Conservation (phyloP, 2,888 invertebrate species). For the Hypomecis punctinalis region DNA sequence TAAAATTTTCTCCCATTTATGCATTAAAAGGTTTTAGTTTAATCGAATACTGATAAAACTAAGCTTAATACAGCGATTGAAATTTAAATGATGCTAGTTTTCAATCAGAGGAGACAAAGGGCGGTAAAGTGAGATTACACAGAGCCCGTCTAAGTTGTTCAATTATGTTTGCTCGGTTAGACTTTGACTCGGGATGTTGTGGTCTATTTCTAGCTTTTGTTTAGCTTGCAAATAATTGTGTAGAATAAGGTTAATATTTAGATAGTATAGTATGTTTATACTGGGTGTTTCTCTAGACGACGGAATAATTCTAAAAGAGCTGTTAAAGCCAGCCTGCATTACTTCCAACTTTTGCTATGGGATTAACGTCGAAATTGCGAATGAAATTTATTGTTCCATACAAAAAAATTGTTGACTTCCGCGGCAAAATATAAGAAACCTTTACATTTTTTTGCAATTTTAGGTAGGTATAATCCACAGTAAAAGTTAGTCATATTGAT, state of each 20-base stretch:
- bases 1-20: not conserved
- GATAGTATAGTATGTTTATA: no score
- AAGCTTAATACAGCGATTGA: slow-evolving; percentile 26
- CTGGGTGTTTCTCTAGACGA: no score
- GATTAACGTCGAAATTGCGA: no score
- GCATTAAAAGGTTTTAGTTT: slow-evolving; percentile 7
- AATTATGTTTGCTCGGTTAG: slow-evolving; percentile 40
- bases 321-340: no score
- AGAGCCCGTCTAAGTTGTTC: slow-evolving; percentile 41
- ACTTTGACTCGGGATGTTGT: slow-evolving; percentile 34
- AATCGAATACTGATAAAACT: slow-evolving; percentile 11
- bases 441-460: no score
- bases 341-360: no score
- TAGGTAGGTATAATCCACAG: no score
- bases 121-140: slow-evolving; percentile 32
- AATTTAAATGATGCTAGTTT: slow-evolving; percentile 44
- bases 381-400: no score
- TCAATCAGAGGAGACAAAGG: slow-evolving; percentile 39
- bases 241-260: not conserved
- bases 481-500: no score
- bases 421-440: no score
- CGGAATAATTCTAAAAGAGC: no score
- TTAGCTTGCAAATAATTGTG: slow-evolving; percentile 11
- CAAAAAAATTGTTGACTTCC: no score
- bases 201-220: slow-evolving; percentile 38